Evolutionary conservation across 1,140 invertebrate genomes (phyloP), one percentile per base, ranked within the genome.

Genomic region (Drosophila kohkoa): DNA sequence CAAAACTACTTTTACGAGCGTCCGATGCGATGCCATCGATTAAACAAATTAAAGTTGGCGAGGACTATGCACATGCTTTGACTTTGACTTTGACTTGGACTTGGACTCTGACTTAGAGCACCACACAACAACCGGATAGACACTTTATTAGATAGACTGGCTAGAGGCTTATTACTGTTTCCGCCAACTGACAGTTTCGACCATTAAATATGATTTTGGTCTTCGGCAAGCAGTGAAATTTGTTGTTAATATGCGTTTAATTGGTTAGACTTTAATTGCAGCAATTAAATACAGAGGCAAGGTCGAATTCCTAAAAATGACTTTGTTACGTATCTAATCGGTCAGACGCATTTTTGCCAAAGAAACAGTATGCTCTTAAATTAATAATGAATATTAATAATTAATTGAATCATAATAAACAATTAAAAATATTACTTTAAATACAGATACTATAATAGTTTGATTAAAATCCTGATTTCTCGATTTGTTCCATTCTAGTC

Each of bases 1-100:
- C 41, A 72, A 69, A 71, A 80, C 83, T 30, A 82, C 82, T 86
- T 88, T 88, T 77, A 78, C 80, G 57, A 78, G 65, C 41, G n/a
- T 35, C 41, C 64, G 51, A 82, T 35, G 41, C 64, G 51, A 82
- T 63, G 71, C 77, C 65, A 75, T 62, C 71, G 49, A 88, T 86
- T 82, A 82, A 88, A 55, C 64, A 76, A 79, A 76, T 82, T 67
- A 52, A 67, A 57, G 32, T 49, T 25, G 28, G 28, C 25, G 67
- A 72, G 77, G 77, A 82, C 38, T 38, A 32, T 46, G 55, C 6
- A 30, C 32, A 48, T 49, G 49, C 60, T 58, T 77, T 38, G 51
- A 41, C 35, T 20, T 35, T 3, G 16, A 11, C 35, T 20, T 28
- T 3, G 16, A 11, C 20, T 20, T 20, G 2, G 20, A 3, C 20